Evolutionary conservation across 2,797 vertebrate species (phyloP).

Genomic region (Intellagama lesueurii): DNA sequence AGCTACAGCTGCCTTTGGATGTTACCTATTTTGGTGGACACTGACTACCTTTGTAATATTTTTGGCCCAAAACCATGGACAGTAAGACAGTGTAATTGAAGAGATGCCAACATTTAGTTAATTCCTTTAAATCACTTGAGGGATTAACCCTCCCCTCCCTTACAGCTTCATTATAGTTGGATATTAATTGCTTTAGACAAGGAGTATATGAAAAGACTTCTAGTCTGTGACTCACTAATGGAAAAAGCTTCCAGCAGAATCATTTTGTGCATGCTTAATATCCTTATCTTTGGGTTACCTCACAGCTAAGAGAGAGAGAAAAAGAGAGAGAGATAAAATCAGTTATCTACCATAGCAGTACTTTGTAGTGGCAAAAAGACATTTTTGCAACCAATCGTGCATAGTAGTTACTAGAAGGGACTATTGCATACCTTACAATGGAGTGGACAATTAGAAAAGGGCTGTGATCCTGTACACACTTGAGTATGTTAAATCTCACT

Average conservation of each 20-base stretch:
- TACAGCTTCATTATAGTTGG: conserved; percentile 54
- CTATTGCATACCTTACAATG: conserved; percentile 41
- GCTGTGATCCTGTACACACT: neutral
- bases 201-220: conserved; percentile 65
- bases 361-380: conserved; percentile 55
- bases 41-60: neutral
- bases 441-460: conserved; percentile 9
- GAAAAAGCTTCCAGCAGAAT: conserved; percentile 62
- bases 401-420: conserved; percentile 26
- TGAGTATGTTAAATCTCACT: neutral
- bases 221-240: conserved; percentile 60
- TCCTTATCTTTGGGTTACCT: conserved; percentile 66
- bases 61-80: conserved; percentile 12
- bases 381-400: conserved; percentile 18
- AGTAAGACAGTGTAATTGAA: conserved; percentile 47
- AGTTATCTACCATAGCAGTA: conserved; percentile 65
- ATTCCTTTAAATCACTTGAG: conserved; percentile 52
- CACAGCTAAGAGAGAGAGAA: conserved; percentile 7
- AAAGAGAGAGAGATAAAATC: conserved; percentile 20
- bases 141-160: conserved; percentile 43
- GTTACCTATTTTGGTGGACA: neutral
- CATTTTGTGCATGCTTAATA: conserved; percentile 65
- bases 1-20: neutral
- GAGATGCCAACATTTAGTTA: conserved; percentile 55
- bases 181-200: conserved; percentile 53